These are phyloP conservation scores for Acanthis flammea DNA, from an alignment of 2,797 vertebrate genomes.

Conservation along the genomic window DNA sequence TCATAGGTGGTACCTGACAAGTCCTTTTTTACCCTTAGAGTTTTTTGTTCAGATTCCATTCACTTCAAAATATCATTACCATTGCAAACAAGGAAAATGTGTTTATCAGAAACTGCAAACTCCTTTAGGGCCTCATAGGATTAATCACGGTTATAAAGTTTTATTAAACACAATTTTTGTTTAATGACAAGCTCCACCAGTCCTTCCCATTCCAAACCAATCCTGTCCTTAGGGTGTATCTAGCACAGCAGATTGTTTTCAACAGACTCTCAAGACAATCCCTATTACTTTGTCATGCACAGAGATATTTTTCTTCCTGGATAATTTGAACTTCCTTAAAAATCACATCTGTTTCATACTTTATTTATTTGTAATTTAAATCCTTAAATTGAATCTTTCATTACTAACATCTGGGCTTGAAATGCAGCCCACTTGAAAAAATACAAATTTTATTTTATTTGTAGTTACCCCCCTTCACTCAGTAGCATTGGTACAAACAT, in stretches of 20 bases:
- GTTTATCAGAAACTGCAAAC: slow-evolving; percentile 86
- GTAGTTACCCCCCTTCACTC: slow-evolving; percentile 81
- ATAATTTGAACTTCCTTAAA: slow-evolving; percentile 90
- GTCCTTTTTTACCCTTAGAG: slow-evolving; percentile 68
- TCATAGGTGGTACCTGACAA: slow-evolving; percentile 76
- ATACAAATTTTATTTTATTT: slow-evolving; percentile 88
- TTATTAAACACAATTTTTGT: slow-evolving; percentile 91
- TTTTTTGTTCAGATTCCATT: slow-evolving; percentile 80
- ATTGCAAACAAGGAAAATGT: slow-evolving; percentile 87
- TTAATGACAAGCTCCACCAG: slow-evolving; percentile 89
- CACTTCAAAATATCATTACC: slow-evolving; percentile 85
- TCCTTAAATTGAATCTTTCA: slow-evolving; percentile 89
- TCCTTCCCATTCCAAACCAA: slow-evolving; percentile 84
- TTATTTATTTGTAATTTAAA: slow-evolving; percentile 91
- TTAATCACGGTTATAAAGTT: slow-evolving; percentile 91
- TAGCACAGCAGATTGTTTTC: slow-evolving; percentile 86
- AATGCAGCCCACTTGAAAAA: slow-evolving; percentile 88
- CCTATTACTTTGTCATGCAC: slow-evolving; percentile 86
- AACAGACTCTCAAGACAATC: slow-evolving; percentile 86
- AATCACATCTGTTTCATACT: slow-evolving; percentile 91
- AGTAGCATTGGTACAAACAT: slow-evolving; percentile 82
- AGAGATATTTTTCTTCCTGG: slow-evolving; percentile 87
- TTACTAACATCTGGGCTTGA: slow-evolving; percentile 87
- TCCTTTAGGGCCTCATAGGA: slow-evolving; percentile 88
- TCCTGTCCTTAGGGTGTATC: slow-evolving; percentile 86